These are phyloP conservation scores for Odontesthes bonariensis DNA, from an alignment of 2,113 vertebrate species.

Conservation along the genomic window DNA sequence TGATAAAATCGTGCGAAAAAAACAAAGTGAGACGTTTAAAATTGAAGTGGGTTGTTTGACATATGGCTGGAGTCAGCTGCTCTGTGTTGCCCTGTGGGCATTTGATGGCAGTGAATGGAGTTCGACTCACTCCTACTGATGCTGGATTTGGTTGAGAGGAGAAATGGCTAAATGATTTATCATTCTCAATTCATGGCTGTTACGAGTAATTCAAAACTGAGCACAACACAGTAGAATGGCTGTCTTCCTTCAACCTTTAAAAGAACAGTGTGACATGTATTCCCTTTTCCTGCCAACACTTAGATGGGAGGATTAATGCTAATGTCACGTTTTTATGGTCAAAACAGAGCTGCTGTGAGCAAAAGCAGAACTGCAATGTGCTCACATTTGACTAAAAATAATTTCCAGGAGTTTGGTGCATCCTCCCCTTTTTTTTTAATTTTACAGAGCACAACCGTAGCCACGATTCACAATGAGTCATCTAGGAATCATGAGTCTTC, in stretches of 20 bases:
- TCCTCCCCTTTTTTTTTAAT: slow-evolving; percentile 17
- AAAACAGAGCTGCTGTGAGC: not conserved
- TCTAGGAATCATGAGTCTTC: slow-evolving; percentile 22
- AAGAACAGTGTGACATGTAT: not conserved
- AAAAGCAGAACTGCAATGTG: not conserved
- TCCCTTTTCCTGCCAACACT: not conserved
- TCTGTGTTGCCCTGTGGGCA: slow-evolving; percentile 24
- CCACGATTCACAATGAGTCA: slow-evolving; percentile 61
- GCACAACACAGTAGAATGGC: not conserved
- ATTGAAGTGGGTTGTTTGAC: slow-evolving; percentile 40
- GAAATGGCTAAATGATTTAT: slow-evolving; percentile 49
- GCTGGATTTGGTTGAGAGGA: slow-evolving; percentile 35
- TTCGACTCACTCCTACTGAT: slow-evolving; percentile 14
- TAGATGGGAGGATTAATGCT: not conserved
- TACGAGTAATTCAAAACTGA: slow-evolving; percentile 3
- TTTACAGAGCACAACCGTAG: slow-evolving; percentile 22
- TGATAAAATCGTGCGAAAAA: not conserved
- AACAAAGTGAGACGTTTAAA: slow-evolving; percentile 27
- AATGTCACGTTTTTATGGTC: not conserved
- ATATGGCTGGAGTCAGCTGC: slow-evolving; percentile 45
- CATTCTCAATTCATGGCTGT: slow-evolving; percentile 36
- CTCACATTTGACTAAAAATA: slow-evolving; percentile 17
- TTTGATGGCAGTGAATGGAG: slow-evolving; percentile 29
- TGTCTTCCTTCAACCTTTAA: not conserved
- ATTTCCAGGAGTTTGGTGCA: not conserved